Conservation (phyloP, 2,888 invertebrate genomes). For the Hydropsyche betteni region DNA sequence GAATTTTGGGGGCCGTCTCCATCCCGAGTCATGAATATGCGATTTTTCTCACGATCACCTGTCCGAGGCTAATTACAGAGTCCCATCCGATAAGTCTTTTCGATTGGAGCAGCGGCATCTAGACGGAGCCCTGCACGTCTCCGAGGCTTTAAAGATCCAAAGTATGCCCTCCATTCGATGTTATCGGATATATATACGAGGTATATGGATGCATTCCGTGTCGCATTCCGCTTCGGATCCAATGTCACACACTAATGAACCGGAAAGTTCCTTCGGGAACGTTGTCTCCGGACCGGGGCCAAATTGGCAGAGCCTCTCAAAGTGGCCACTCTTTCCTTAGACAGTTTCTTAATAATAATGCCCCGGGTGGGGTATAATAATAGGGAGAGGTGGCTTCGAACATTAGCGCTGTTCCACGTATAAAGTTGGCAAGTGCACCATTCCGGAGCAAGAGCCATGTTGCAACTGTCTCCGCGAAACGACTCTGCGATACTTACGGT, state of each 20-base stretch:
- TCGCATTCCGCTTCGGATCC: conserved; percentile 17
- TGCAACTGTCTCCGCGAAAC: background rate
- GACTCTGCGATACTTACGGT: conserved; percentile 6
- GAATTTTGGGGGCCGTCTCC: background rate
- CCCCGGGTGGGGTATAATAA: background rate
- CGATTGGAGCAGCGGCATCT: no score
- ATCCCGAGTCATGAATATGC: background rate
- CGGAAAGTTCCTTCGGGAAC: conserved; percentile 22
- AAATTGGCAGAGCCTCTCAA: background rate
- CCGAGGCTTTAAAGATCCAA: no score
- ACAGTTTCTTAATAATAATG: background rate
- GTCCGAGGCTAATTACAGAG: background rate
- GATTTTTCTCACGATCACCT: conserved; percentile 3
- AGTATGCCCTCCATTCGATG: no score
- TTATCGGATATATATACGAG: no score
- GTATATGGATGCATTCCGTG: background rate
- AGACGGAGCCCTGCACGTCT: no score
- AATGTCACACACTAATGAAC: conserved; percentile 38
- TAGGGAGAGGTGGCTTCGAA: background rate
- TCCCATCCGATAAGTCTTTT: background rate
- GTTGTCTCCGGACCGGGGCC: background rate
- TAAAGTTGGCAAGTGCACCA: background rate
- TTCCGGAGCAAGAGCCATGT: background rate
- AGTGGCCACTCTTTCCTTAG: conserved; percentile 12
- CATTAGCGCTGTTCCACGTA: background rate